Evolutionary conservation across 2,888 invertebrate genomes (phyloP), one percentile per base, ranked within the genome.

Genomic region (Antitype chi): DNA sequence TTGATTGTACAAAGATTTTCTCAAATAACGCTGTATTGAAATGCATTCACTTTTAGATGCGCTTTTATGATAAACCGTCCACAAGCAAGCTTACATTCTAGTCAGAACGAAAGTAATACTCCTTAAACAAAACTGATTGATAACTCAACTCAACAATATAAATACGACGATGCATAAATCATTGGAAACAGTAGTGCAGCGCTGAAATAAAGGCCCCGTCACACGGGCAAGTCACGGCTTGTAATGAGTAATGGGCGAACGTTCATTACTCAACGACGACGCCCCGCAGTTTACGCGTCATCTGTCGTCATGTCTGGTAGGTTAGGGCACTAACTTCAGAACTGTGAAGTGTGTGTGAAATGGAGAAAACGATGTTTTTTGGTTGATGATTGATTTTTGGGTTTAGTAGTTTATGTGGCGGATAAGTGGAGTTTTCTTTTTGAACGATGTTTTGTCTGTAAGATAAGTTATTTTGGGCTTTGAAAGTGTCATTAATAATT

Each of bases 251-350:
- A 93, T 93, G 92, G 90, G 89, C 87, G 86, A 89, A 82, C 89
- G 91, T 93, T 94, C 95, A 95, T 96, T 95, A 95, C 93, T 95
- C 95, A 94, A 89, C 82, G 91, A 88, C 80, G 90, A 92, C 94
- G 91, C 93, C 94, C 93, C 91, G 92, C 90, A 93, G 94, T 93
- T 94, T 92, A 93, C 91, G 90, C 91, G 93, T 94, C 93, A 94
- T 94, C 94, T 94, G 94, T 94, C 95, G 93, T 91, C 94, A 91
- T 88, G 80, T 89, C 82, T 82, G 80, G 85, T 87, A 86, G 87
- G 86, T 89, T 86, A 84, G 86, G 84, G 78, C 79, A 85, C 85
- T 88, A 88, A 85, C 85, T 85, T 83, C 72, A 75, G 76, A 87
- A 67, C 81, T 85, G 85, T 87, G 76, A 88, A 87, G 87, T 81